Evolutionary conservation across 1,140 invertebrate genomes (phyloP).

Genomic region (Drosophila ogumai): DNA sequence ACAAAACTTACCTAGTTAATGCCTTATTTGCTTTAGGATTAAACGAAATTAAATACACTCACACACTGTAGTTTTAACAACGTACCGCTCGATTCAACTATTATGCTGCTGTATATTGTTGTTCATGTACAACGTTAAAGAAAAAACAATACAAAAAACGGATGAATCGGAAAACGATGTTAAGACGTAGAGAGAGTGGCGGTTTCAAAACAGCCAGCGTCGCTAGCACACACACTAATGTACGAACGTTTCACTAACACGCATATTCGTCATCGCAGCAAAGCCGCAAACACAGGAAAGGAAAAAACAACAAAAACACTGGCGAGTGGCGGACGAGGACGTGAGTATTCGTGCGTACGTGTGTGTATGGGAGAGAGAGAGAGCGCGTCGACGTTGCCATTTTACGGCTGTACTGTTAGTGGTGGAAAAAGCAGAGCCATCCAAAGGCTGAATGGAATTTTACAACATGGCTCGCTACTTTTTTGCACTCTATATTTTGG

Average conservation of each 20-base stretch:
- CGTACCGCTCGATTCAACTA: constrained; percentile 27
- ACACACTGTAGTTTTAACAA: constrained; percentile 26
- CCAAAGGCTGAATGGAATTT: constrained; percentile 49
- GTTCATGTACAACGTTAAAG: constrained; percentile 43
- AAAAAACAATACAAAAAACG: constrained; percentile 30
- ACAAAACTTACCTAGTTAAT: constrained; percentile 29
- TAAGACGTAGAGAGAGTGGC: constrained; percentile 9
- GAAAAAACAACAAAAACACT: constrained; percentile 47
- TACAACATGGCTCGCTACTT: constrained; percentile 33
- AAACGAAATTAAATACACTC: constrained; percentile 24
- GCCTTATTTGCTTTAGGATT: neutral
- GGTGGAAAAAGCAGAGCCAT: constrained; percentile 38
- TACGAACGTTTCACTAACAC: constrained; percentile 51
- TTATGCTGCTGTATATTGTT: constrained; percentile 21
- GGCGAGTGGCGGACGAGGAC: constrained; percentile 61
- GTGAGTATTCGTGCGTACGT: constrained; percentile 41
- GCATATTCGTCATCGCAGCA: constrained; percentile 61
- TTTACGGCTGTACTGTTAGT: constrained; percentile 54
- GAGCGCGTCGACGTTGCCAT: constrained; percentile 49
- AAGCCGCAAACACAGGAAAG: constrained; percentile 48
- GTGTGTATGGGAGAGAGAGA: constrained; percentile 29
- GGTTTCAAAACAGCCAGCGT: constrained; percentile 30
- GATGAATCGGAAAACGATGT: constrained; percentile 27
- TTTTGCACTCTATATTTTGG: constrained; percentile 16
- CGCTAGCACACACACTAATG: constrained; percentile 23